Evolutionary conservation across 1,140 invertebrate species (phyloP).

Genomic region (Paraescarpia echinospica): DNA sequence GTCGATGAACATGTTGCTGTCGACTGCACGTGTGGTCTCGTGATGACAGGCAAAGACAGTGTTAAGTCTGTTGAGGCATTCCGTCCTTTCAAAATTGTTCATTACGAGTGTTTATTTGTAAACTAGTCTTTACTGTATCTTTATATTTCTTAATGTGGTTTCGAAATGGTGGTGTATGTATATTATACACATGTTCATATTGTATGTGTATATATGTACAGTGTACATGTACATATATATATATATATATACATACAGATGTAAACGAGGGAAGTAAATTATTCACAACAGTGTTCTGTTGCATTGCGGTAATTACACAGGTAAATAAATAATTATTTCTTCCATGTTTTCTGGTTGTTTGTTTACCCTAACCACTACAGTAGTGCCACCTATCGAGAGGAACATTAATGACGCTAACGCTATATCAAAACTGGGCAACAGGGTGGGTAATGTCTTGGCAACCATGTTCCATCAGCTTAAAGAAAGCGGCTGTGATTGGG

Average conservation of each 20-base stretch:
- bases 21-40: neutral
- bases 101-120: neutral
- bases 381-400: too few species aligned
- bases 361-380: neutral
- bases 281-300: too few species aligned
- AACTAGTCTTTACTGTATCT: neutral
- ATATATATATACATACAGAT: too few species aligned
- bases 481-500: too few species aligned
- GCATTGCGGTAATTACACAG: too few species aligned
- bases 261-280: too few species aligned
- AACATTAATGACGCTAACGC: too few species aligned
- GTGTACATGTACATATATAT: neutral
- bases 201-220: neutral
- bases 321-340: slow-evolving; percentile 1
- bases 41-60: neutral
- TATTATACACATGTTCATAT: neutral
- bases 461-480: too few species aligned
- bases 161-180: neutral
- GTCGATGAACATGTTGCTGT: neutral
- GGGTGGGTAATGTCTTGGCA: too few species aligned
- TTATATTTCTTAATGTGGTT: neutral
- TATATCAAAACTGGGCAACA: too few species aligned
- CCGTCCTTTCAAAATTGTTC: neutral
- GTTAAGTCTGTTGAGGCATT: neutral
- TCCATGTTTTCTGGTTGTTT: neutral